Base-by-base conservation (phyloP, 2,797 vertebrate genomes). In the Sebastes trivittatus region DNA sequence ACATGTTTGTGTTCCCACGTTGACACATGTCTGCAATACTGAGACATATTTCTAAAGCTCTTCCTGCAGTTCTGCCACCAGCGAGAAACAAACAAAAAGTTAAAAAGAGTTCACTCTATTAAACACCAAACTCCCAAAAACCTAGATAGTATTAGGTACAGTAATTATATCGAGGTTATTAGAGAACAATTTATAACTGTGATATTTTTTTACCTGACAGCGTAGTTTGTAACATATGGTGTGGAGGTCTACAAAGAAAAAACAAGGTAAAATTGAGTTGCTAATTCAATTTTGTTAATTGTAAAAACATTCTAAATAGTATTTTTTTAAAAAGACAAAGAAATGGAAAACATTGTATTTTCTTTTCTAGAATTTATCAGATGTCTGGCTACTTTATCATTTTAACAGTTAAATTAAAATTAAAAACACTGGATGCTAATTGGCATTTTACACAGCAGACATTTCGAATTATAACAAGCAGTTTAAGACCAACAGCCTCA, bases 171-270 rank as follows among this genome's bases (percentile, higher is more conserved):
- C 1, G 2, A 59, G 25, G 23, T 6, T 18, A 11, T 20, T 11
- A 1, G 7, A 13, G 3, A 16, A 3, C 38, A 54, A 78, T 66
- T 1, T 36, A 18, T 34, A 10, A 38, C 36, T 61, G n/a, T 38
- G 22, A 27, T 9, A 22, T 22, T 38, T 46, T 6, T 10, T 88
- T 20, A 93, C 92, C 90, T 91, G 90, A 61, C 92, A 92, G 29
- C 1, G 27, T 4, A 90, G 0, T 64, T 11, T 60, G 49, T 6
- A 61, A 0, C 0, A 20, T 5, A 14, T 2, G 38, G 4, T 13
- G 2, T 1, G 2, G 9, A 6, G 1, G 30, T 16, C 86, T 83
- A 25, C 20, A 55, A 65, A 69, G 9, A 58, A 36, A 29, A 64
- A 52, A 55, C 42, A 65, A 18, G 34, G 25, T 5, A 30, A 2